Evolutionary conservation across 2,888 invertebrate species (phyloP).

Genomic region (Melinaea menophilus): DNA sequence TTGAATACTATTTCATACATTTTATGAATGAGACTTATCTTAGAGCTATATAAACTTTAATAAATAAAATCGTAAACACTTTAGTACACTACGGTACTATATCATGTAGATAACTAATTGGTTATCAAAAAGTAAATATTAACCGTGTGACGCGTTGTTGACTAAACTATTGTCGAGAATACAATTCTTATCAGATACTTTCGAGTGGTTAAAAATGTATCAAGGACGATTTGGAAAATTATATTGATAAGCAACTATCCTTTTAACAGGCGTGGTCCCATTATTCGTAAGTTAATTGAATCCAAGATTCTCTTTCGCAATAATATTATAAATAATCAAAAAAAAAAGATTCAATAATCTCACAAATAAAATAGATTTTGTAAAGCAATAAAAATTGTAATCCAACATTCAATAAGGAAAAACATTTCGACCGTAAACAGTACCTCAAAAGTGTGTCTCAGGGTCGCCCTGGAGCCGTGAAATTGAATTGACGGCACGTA

Average conservation of each 20-base stretch:
- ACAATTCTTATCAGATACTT: slow-evolving; percentile 41
- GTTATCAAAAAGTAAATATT: slow-evolving; percentile 60
- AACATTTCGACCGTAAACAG: slow-evolving; percentile 12
- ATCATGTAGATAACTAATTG: slow-evolving; percentile 38
- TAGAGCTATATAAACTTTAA: background rate
- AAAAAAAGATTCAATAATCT: background rate
- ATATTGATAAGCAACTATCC: slow-evolving; percentile 8
- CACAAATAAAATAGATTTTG: background rate
- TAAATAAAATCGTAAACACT: slow-evolving; percentile 17
- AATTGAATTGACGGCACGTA: slow-evolving; percentile 39
- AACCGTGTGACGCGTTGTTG: slow-evolving; percentile 51
- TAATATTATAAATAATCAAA: background rate
- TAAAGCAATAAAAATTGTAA: slow-evolving; percentile 1
- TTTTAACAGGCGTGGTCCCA: background rate
- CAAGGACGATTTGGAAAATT: slow-evolving; percentile 46
- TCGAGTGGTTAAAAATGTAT: slow-evolving; percentile 45
- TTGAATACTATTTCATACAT: slow-evolving; percentile 7
- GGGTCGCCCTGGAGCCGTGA: slow-evolving; percentile 36
- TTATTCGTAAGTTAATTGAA: too few relatives aligned
- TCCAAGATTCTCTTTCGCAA: too few relatives aligned
- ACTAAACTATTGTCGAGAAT: slow-evolving; percentile 40
- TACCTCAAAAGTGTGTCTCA: slow-evolving; percentile 35
- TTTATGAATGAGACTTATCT: background rate
- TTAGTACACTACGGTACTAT: slow-evolving; percentile 30
- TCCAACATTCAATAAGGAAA: slow-evolving; percentile 28